Percentiles rank a stretch among this genome's conserved stretches.
Evolutionary conservation across 2,113 vertebrate genomes (phyloP).

Genomic region (Acinonyx jubatus): DNA sequence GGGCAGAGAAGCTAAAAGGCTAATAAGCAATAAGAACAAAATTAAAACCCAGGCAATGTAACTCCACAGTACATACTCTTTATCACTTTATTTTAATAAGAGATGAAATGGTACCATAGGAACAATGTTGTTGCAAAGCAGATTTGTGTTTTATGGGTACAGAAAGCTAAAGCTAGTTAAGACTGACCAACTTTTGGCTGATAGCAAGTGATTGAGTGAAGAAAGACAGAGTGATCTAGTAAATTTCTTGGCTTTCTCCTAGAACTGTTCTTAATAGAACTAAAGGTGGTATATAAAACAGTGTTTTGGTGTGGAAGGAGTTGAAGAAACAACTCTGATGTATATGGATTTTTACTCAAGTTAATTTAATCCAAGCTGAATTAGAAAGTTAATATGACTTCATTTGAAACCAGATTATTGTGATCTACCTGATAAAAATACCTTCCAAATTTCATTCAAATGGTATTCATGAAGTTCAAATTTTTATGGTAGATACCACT

Average conservation of each 20-base stretch:
- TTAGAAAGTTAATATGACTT: background rate
- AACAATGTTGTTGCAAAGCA: background rate
- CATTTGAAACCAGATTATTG: background rate
- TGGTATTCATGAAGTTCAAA: background rate
- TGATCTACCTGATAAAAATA: background rate
- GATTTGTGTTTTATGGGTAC: background rate
- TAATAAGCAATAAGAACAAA: background rate
- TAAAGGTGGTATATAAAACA: background rate
- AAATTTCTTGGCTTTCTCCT: background rate
- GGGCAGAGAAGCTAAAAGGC: background rate
- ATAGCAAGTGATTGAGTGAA: background rate
- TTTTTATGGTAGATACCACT: background rate
- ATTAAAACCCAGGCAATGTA: background rate
- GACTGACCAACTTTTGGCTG: background rate
- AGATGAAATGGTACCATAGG: background rate
- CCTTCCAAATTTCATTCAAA: background rate
- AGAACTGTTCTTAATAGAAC: background rate
- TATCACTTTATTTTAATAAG: background rate
- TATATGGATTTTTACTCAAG: background rate
- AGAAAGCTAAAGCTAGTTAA: background rate
- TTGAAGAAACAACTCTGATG: background rate
- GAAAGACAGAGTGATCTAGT: background rate
- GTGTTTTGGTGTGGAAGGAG: rapidly evolving
- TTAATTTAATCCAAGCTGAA: conserved; percentile 7
- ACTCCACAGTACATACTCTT: background rate